Base-by-base conservation (phyloP, 1,140 invertebrate genomes). In the Rhagoletis pomonella region DNA sequence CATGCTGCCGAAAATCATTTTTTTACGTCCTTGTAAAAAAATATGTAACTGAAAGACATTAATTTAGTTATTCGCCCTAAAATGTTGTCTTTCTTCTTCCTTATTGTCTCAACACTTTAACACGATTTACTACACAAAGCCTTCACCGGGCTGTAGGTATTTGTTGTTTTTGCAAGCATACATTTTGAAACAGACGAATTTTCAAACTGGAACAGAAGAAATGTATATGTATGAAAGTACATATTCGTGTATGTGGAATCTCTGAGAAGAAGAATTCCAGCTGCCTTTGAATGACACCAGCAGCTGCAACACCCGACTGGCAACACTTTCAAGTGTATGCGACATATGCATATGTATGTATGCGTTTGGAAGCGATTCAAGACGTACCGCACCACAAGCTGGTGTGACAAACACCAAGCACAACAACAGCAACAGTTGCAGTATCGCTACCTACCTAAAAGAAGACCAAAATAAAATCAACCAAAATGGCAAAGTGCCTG, bases 221-320 rank as follows among this genome's bases (percentile, higher is more conserved):
- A 64, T 64, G 62, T 64, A 4, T 62, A 2, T 17, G 60, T 62
- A 62, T 62, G n/a, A 14, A 14, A 14, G 60, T 17, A 14, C 60
- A 3, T 5, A 14, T 29, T 29, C 29, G 29, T 62, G 60, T 62
- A n/a, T 4, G n/a, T 14, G n/a, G 17, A 55, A 81, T 62, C 47
- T 19, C 44, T 47, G 44, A 55, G 47, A 81, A 77, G 65, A 44
- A 81, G 73, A 55, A 50, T 81, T 81, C 73, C 73, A 81, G 73
- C 73, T 81, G 73, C 73, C 73, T 81, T 58, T 81, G 73, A 81
- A 19, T 81, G 73, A 81, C 73, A 81, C 73, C 47, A 81, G 17
- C 73, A 81, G 73, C 73, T 81, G 73, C 73, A 55, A 50, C 73
- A 55, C 47, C 69, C 73, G 50, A 55, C 50, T 47, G 29, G 39